Percentiles rank a stretch among this genome's conserved stretches.
Conservation (phyloP, 2,797 vertebrate genomes). For the Gymnopithys bicolor region DNA sequence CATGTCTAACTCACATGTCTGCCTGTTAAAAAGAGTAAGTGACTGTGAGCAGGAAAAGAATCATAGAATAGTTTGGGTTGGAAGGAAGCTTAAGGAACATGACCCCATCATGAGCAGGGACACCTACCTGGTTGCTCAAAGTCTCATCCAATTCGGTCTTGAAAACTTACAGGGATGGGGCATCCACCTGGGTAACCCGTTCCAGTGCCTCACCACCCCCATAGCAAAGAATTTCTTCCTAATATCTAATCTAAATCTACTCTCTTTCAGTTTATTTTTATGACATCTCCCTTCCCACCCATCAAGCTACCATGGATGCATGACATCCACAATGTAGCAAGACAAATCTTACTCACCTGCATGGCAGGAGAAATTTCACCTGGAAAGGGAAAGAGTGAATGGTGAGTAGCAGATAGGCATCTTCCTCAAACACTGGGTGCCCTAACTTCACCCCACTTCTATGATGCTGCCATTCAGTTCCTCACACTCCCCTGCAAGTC, state of each 20-base stretch:
- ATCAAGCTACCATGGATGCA: background rate
- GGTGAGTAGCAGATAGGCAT: background rate
- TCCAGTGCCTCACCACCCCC: background rate
- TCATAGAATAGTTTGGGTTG: background rate
- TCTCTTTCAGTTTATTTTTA: background rate
- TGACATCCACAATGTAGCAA: background rate
- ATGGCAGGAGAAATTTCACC: slow-evolving; percentile 55
- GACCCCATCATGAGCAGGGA: background rate
- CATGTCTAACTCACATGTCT: background rate
- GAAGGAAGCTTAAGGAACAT: background rate
- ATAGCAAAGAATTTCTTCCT: background rate
- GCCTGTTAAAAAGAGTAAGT: background rate
- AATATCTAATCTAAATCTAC: background rate
- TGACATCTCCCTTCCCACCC: background rate
- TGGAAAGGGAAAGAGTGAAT: slow-evolving; percentile 62
- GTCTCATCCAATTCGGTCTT: background rate
- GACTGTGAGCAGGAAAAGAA: background rate
- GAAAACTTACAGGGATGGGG: background rate
- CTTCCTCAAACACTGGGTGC: background rate
- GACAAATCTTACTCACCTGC: slow-evolving; percentile 67
- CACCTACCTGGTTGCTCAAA: background rate
- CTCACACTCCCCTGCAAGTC: background rate
- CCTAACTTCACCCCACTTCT: background rate
- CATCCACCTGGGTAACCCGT: background rate
- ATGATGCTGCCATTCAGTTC: background rate